Evolutionary conservation across 2,888 invertebrate genomes (phyloP).

Genomic region (Lumbricus terrestris): DNA sequence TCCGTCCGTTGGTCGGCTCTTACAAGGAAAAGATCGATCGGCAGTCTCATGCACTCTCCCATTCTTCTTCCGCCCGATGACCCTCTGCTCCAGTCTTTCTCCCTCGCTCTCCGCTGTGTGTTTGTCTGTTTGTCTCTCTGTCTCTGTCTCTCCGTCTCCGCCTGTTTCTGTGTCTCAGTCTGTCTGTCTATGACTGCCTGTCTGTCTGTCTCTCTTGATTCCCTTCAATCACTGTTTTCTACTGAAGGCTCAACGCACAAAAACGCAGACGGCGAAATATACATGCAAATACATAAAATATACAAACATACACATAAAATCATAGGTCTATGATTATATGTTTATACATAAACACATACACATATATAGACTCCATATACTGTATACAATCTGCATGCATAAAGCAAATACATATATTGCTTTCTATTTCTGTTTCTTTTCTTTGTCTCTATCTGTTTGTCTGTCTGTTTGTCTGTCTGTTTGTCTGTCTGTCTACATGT

Average conservation of each 20-base stretch:
- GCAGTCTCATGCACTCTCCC: neutral
- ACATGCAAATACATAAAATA: too few relatives aligned
- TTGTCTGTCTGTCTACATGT: neutral
- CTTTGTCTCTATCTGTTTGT: neutral
- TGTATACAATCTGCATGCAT: too few relatives aligned
- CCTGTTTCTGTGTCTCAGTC: neutral
- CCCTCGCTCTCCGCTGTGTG: neutral
- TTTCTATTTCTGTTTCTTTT: neutral
- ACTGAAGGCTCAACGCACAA: neutral
- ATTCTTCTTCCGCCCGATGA: neutral
- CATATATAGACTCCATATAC: too few relatives aligned
- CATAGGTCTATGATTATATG: too few relatives aligned
- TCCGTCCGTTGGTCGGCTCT: neutral
- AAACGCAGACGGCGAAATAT: too few relatives aligned
- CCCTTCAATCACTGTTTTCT: neutral
- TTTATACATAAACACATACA: too few relatives aligned
- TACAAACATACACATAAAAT: too few relatives aligned
- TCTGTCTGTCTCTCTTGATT: neutral
- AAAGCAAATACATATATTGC: neutral
- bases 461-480: neutral
- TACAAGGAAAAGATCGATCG: neutral
- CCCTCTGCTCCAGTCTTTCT: neutral
- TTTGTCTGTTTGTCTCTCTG: neutral
- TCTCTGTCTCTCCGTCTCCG: neutral
- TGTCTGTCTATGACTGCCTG: neutral